A percentile compares a stretch with the other conserved stretches of the same genome.
phyloP scores from a whole-genome alignment of 2,797 vertebrate genomes.

The Anas acuta region DNA sequence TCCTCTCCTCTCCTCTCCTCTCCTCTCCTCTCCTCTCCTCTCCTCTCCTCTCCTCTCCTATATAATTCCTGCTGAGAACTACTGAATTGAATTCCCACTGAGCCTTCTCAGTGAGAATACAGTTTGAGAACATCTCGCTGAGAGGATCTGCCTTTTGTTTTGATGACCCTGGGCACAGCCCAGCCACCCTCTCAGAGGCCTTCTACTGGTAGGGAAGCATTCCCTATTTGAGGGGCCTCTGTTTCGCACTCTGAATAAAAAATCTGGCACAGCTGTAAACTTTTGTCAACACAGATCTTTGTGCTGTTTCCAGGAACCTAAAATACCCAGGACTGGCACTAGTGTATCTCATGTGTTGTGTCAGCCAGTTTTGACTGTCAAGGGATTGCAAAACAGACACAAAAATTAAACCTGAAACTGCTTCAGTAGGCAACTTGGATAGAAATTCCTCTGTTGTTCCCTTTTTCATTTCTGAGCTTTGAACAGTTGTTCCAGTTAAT shows the following conservation, averaged over 20 bases:
- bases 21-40: background rate
- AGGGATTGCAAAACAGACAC: constrained; percentile 60
- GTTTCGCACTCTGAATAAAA: background rate
- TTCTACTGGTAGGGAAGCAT: background rate
- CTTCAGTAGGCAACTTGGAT: constrained; percentile 45
- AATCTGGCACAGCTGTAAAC: constrained; percentile 39
- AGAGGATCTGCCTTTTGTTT: background rate
- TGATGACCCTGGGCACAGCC: background rate
- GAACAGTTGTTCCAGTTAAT: constrained; percentile 56
- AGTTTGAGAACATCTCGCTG: accelerated
- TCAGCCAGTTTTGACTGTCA: constrained; percentile 61
- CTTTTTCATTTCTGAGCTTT: constrained; percentile 48
- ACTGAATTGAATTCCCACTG: background rate
- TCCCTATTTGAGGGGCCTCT: background rate
- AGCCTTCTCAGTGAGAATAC: background rate
- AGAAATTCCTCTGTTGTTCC: constrained; percentile 19
- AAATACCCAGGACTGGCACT: constrained; percentile 34
- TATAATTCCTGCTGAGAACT: background rate
- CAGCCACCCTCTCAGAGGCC: background rate
- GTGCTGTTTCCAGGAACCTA: constrained; percentile 48
- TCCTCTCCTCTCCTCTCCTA: background rate
- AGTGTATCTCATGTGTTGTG: constrained; percentile 56
- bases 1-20: no score
- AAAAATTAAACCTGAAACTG: constrained; percentile 46
- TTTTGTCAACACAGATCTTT: constrained; percentile 55